Conservation (phyloP, 2,113 vertebrate species). For the Lycocorax pyrrhopterus region DNA sequence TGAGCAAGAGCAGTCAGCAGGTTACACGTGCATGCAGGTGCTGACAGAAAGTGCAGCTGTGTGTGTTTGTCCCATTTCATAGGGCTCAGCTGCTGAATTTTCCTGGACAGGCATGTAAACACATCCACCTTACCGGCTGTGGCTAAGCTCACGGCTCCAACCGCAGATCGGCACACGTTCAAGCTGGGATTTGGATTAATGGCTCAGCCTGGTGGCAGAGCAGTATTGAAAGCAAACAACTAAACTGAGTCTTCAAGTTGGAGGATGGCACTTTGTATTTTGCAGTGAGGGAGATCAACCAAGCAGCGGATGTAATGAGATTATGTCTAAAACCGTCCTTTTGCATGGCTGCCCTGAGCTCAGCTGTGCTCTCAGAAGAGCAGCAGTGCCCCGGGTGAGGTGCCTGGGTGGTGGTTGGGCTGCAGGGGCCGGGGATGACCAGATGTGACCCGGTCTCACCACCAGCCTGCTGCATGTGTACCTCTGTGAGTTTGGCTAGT, state of each 20-base stretch:
- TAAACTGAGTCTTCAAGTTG: not conserved
- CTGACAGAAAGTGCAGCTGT: not conserved
- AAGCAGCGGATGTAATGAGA: not conserved
- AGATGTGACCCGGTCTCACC: accelerated
- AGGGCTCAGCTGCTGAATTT: not conserved
- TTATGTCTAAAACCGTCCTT: not conserved
- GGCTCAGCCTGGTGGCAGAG: not conserved
- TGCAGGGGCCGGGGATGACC: not conserved
- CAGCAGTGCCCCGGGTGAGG: accelerated
- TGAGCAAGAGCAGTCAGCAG: not conserved
- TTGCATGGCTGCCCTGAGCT: not conserved
- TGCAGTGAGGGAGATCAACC: not conserved
- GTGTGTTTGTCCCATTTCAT: not conserved
- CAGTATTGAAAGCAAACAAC: not conserved
- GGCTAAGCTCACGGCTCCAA: not conserved
- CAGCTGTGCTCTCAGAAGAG: not conserved
- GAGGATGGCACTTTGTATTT: not conserved
- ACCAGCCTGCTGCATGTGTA: not conserved
- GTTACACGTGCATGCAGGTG: not conserved
- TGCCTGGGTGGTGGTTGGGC: not conserved
- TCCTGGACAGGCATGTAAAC: not conserved
- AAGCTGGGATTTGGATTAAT: not conserved
- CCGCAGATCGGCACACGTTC: accelerated
- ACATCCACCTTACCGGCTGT: not conserved
- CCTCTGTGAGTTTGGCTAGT: not conserved